These are phyloP conservation scores for Platycheirus rosarum DNA, from an alignment of 2,888 invertebrate species.

Conservation along the genomic window DNA sequence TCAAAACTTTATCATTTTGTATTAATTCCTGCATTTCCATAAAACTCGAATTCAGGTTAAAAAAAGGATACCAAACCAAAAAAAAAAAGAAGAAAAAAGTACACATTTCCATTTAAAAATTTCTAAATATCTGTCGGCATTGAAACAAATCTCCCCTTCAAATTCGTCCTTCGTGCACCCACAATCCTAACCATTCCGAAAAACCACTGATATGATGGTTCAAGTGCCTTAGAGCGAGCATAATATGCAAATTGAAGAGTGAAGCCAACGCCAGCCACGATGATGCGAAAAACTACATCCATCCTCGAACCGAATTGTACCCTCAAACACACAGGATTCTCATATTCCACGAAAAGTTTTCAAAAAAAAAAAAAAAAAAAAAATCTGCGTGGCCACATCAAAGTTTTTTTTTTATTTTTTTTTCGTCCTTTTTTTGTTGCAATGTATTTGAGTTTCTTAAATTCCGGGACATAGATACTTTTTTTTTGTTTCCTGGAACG, in stretches of 20 bases:
- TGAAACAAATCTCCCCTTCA: slow-evolving; percentile 10
- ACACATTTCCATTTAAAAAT: slow-evolving; percentile 60
- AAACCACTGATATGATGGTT: slow-evolving; percentile 50
- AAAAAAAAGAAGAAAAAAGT: not conserved
- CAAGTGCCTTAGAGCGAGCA: slow-evolving; percentile 55
- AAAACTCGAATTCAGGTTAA: slow-evolving; percentile 11
- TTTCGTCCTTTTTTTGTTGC: not conserved
- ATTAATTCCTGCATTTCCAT: slow-evolving; percentile 15
- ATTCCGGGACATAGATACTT: slow-evolving; percentile 14
- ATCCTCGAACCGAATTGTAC: not conserved
- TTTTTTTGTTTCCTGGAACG: slow-evolving; percentile 5
- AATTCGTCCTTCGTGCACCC: slow-evolving; percentile 4
- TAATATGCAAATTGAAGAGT: slow-evolving; percentile 65
- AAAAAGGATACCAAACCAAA: slow-evolving; percentile 4
- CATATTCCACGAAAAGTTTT: not conserved
- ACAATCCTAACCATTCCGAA: slow-evolving; percentile 27
- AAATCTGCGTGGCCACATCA: slow-evolving; percentile 27
- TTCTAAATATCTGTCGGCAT: slow-evolving; percentile 48
- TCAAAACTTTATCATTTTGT: slow-evolving; percentile 50
- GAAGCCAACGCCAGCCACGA: slow-evolving; percentile 29
- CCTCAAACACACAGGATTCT: not conserved
- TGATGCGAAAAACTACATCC: slow-evolving; percentile 35
- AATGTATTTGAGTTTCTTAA: slow-evolving; percentile 36
- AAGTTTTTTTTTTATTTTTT: slow-evolving; percentile 28
- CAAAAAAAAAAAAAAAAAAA: slow-evolving; percentile 3